Percentiles rank a stretch among this genome's conserved stretches.
These are phyloP conservation scores for Scytalopus superciliaris DNA, from an alignment of 2,113 vertebrate genomes.

Conservation along the genomic window DNA sequence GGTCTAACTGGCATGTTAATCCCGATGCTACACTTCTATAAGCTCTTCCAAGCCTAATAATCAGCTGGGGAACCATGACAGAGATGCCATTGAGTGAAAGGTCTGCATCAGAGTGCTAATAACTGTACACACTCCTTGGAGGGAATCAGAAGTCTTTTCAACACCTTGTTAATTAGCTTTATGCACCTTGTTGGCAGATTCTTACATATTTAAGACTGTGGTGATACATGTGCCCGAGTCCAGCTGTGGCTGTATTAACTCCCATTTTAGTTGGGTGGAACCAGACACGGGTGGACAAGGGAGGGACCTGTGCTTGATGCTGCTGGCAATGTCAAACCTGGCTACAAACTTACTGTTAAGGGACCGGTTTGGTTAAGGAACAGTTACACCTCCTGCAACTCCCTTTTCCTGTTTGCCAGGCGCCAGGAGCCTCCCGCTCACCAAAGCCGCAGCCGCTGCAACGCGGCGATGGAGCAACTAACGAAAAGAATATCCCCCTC, in stretches of 20 bases:
- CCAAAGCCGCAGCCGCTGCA: neutral
- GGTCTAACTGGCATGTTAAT: neutral
- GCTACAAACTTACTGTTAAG: neutral
- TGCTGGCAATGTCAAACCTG: rapidly evolving
- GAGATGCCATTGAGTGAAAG: neutral
- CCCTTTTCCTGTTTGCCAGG: neutral
- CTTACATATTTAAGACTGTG: neutral
- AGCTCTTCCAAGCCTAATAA: neutral
- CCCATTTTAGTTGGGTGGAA: neutral
- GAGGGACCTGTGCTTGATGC: rapidly evolving
- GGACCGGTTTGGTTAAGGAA: neutral
- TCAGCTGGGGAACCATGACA: neutral
- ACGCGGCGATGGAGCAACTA: neutral
- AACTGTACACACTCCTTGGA: neutral
- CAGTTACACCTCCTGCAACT: neutral
- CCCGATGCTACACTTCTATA: neutral
- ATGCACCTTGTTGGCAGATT: neutral
- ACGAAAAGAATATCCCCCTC: no score
- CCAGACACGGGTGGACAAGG: neutral
- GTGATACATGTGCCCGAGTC: neutral
- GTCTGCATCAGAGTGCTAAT: neutral
- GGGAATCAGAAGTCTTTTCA: neutral
- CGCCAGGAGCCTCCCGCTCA: neutral
- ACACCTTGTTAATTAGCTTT: neutral
- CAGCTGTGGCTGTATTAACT: neutral